phyloP scores from a whole-genome alignment of 1,140 invertebrate genomes.

The Drosophila paulistorum region DNA sequence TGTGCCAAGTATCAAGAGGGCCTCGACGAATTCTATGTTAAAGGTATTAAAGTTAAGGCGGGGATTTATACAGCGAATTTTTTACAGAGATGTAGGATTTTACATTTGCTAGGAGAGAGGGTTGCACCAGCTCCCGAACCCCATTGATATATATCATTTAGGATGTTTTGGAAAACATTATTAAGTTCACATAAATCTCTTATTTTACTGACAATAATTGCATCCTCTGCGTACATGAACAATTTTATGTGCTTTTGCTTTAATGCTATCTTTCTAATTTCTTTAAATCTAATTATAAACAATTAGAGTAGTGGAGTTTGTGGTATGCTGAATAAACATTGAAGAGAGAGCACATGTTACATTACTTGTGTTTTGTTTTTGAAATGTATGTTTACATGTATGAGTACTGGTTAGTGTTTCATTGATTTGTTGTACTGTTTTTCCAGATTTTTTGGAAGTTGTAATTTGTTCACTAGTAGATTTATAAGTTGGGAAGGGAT shows the following conservation, averaged over 20 bases:
- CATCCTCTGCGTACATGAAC: conserved; percentile 27
- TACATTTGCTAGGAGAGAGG: not conserved
- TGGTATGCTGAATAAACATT: not conserved
- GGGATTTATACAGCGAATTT: not conserved
- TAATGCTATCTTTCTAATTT: too few species aligned
- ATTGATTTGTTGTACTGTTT: not conserved
- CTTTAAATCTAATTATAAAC: too few species aligned
- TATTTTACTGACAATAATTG: conserved; percentile 8
- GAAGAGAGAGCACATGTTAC: not conserved
- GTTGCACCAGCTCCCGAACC: not conserved
- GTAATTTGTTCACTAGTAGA: not conserved
- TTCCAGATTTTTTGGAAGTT: not conserved
- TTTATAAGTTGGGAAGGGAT: not conserved
- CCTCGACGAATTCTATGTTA: conserved; percentile 4
- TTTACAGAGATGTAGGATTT: not conserved
- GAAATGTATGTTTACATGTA: not conserved
- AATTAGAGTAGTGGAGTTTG: not conserved
- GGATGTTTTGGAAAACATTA: not conserved
- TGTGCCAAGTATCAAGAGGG: conserved; percentile 1
- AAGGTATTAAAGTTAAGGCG: conserved; percentile 3
- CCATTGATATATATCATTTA: not conserved
- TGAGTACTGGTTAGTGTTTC: not conserved
- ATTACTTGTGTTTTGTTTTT: not conserved
- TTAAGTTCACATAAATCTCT: not conserved
- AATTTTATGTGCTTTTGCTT: rapidly evolving